These are phyloP conservation scores for Heterocephalus glaber DNA, from an alignment of 2,113 vertebrate genomes.

Conservation along the genomic window DNA sequence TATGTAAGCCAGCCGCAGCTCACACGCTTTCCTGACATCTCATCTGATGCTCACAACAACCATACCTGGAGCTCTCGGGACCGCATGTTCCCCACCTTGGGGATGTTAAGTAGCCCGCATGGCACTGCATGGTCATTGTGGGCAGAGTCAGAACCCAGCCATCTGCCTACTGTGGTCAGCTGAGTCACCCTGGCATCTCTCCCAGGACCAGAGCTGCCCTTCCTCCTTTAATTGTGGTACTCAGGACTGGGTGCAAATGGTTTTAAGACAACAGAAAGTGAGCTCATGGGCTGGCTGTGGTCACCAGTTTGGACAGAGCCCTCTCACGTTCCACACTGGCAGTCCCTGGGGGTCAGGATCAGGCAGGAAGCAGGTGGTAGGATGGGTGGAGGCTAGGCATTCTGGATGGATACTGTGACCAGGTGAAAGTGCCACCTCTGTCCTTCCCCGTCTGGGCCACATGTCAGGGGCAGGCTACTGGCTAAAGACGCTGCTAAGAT, in stretches of 20 bases:
- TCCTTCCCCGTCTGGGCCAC: neutral
- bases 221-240: neutral
- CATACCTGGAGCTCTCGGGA: accelerated
- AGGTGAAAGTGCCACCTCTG: neutral
- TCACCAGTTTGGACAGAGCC: neutral
- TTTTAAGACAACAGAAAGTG: neutral
- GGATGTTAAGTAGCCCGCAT: neutral
- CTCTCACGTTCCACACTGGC: neutral
- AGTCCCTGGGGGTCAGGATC: neutral
- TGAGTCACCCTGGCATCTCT: neutral
- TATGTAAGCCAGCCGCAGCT: neutral
- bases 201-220: neutral
- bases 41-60: neutral
- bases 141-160: neutral
- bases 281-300: neutral
- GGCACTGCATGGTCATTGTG: neutral
- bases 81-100: neutral
- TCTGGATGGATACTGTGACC: neutral
- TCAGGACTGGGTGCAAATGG: neutral
- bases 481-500: neutral
- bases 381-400: neutral
- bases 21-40: neutral
- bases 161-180: neutral
- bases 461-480: neutral
- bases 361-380: neutral